Evolutionary conservation across 2,888 invertebrate species (phyloP).

Genomic region (Dryadula phaetusa): DNA sequence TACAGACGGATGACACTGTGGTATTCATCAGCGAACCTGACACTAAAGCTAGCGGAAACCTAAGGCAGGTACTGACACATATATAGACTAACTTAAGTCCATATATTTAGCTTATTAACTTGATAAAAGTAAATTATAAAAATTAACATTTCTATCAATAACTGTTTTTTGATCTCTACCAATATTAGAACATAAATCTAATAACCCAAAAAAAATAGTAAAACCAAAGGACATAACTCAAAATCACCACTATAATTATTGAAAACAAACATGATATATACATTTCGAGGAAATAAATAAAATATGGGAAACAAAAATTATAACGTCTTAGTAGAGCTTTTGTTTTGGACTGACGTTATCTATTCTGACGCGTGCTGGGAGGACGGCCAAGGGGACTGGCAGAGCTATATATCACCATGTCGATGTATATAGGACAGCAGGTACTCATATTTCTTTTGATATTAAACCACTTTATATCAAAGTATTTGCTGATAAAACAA

Average conservation of each 20-base stretch:
- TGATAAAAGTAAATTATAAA: too few relatives aligned
- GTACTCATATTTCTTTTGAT: conserved; percentile 34
- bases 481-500: conserved; percentile 2
- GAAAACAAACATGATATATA: conserved; percentile 1
- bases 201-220: too few relatives aligned
- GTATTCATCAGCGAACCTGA: too few relatives aligned
- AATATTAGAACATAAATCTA: too few relatives aligned
- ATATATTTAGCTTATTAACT: too few relatives aligned
- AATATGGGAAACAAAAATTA: conserved; percentile 23
- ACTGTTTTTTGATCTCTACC: too few relatives aligned
- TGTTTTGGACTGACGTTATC: conserved; percentile 43
- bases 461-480: conserved; percentile 37
- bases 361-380: conserved; percentile 43
- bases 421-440: conserved; percentile 39
- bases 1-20: too few relatives aligned
- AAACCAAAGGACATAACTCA: not conserved
- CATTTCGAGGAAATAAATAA: not conserved
- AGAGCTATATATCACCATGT: conserved; percentile 36
- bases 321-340: conserved; percentile 26
- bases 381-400: conserved; percentile 40
- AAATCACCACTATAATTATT: not conserved
- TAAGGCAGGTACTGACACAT: too few relatives aligned
- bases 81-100: too few relatives aligned
- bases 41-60: too few relatives aligned
- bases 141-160: too few relatives aligned